phyloP scores from a whole-genome alignment of 1,140 invertebrate genomes.

The Heliconius himera region DNA sequence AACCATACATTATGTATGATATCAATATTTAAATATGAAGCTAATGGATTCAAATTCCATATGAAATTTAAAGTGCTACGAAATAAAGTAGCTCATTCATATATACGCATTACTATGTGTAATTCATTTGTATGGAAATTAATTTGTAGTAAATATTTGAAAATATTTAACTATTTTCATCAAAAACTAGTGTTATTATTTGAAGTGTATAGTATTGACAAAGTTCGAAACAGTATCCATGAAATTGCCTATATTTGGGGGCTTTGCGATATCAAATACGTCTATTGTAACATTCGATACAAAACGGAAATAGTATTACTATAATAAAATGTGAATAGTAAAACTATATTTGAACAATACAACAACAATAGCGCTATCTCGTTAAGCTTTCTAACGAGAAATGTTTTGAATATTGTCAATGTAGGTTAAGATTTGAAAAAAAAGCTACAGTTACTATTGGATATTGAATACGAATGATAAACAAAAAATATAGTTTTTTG shows the following conservation, averaged over 20 bases:
- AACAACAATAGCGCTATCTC: background rate
- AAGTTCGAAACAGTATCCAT: background rate
- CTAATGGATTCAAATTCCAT: no score
- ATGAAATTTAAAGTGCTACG: no score
- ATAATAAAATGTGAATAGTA: background rate
- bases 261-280: constrained; percentile 4
- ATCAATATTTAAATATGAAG: no score
- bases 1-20: background rate
- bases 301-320: background rate
- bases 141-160: background rate
- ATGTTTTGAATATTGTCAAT: background rate
- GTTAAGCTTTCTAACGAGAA: background rate
- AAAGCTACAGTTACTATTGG: background rate
- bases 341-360: constrained; percentile 1
- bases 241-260: background rate
- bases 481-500: background rate
- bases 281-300: background rate
- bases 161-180: background rate
- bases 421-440: background rate
- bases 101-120: no score
- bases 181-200: background rate
- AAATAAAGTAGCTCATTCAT: no score
- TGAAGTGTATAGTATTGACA: background rate
- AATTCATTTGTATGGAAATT: background rate
- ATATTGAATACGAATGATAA: background rate